These are phyloP conservation scores for Aldrovandia affinis DNA, from an alignment of 2,797 vertebrate species.

Conservation along the genomic window DNA sequence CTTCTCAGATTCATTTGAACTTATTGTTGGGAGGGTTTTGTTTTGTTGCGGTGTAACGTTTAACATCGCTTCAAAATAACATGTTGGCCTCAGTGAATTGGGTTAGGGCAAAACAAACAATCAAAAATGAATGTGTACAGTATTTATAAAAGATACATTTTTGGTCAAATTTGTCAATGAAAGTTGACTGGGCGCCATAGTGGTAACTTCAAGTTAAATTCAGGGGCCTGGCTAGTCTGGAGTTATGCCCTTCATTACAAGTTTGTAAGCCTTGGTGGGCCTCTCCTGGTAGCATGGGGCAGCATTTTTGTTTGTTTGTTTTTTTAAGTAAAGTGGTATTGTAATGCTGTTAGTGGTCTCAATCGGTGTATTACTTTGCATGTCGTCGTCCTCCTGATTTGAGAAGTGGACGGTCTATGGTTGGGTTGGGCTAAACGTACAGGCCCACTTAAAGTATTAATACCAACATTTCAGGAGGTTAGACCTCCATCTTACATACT, in stretches of 20 bases:
- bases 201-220: neutral
- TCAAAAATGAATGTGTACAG: neutral
- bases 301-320: neutral
- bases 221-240: neutral
- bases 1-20: neutral
- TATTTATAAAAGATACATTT: neutral
- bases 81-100: too few relatives aligned
- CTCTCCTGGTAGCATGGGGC: neutral
- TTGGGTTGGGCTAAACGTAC: neutral
- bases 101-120: neutral
- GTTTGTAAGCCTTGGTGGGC: neutral
- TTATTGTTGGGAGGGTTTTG: neutral
- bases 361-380: neutral
- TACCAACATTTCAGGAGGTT: neutral
- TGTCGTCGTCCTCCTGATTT: slow-evolving; percentile 12
- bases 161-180: neutral
- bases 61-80: neutral
- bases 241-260: neutral
- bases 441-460: neutral
- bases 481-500: neutral
- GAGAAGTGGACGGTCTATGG: neutral
- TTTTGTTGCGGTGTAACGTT: neutral
- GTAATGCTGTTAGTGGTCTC: neutral
- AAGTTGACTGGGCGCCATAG: neutral
- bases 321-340: neutral